phyloP scores from a whole-genome alignment of 2,797 vertebrate species.

The Dallia pectoralis region DNA sequence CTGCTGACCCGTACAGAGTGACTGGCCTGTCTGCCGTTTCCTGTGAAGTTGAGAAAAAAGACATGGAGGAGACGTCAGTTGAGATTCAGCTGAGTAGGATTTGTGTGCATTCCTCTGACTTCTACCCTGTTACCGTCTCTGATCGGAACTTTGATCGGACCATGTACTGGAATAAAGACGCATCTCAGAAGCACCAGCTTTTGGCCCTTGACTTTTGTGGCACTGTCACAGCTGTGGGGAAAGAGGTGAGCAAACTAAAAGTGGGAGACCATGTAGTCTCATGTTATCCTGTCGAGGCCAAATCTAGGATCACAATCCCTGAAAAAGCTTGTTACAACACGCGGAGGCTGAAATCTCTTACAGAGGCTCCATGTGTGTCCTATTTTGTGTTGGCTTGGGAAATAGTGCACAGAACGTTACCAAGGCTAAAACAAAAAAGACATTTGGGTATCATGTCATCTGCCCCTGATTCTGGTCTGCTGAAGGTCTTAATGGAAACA shows the following conservation, averaged over 20 bases:
- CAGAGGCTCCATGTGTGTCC: conserved; percentile 78
- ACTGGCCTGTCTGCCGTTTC: conserved; percentile 66
- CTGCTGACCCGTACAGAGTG: conserved; percentile 71
- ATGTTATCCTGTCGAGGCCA: conserved; percentile 78
- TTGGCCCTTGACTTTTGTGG: conserved; percentile 83
- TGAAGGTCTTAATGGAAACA: conserved; percentile 66
- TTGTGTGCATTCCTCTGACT: conserved; percentile 85
- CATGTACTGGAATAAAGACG: conserved; percentile 80
- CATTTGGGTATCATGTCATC: conserved; percentile 66
- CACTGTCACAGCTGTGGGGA: conserved; percentile 72
- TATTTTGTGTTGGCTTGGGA: conserved; percentile 82
- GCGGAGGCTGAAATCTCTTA: conserved; percentile 70
- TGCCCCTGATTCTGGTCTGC: conserved; percentile 59
- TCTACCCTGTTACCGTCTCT: conserved; percentile 79
- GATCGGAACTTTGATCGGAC: conserved; percentile 72
- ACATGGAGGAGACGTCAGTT: conserved; percentile 53
- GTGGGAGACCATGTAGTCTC: conserved; percentile 78
- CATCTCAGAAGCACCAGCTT: conserved; percentile 69
- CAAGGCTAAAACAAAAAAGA: conserved; percentile 53
- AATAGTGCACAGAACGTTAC: conserved; percentile 69
- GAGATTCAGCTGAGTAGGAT: conserved; percentile 76
- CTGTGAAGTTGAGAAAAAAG: conserved; percentile 13
- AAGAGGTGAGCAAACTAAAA: conserved; percentile 66
- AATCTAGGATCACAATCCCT: conserved; percentile 71
- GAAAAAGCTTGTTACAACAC: conserved; percentile 72